Evolutionary conservation across 2,888 invertebrate genomes (phyloP).

Genomic region (Dicyrtoma fusca): DNA sequence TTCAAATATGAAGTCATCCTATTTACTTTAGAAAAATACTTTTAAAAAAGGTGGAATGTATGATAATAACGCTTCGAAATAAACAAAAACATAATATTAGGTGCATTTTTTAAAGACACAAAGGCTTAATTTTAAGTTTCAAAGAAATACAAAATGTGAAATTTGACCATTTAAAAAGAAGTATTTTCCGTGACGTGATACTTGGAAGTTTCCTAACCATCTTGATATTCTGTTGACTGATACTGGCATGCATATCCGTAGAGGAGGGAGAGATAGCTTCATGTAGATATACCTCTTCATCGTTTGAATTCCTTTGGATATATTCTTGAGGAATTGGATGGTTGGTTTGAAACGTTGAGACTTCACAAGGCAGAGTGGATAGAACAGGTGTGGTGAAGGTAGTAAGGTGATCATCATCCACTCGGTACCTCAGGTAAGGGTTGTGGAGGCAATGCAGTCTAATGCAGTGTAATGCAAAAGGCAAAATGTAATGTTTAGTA

Average conservation of each 20-base stretch:
- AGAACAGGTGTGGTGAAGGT: conserved; percentile 24
- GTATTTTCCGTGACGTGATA: too few relatives aligned
- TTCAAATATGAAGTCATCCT: too few relatives aligned
- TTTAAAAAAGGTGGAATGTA: too few relatives aligned
- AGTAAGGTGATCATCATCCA: conserved; percentile 16
- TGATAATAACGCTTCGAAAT: neutral
- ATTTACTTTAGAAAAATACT: too few relatives aligned
- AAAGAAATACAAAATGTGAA: too few relatives aligned
- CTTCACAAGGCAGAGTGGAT: neutral
- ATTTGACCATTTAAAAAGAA: too few relatives aligned
- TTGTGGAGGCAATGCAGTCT: too few relatives aligned
- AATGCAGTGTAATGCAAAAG: too few relatives aligned
- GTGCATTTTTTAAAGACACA: too few relatives aligned
- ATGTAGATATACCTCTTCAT: neutral
- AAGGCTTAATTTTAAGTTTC: too few relatives aligned
- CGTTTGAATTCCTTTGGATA: conserved; percentile 19
- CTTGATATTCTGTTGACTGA: too few relatives aligned
- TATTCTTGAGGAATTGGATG: neutral
- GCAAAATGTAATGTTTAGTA: conserved; percentile 6
- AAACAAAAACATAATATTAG: neutral
- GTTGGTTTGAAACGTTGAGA: conserved; percentile 1
- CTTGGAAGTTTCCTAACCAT: too few relatives aligned
- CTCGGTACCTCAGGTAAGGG: neutral
- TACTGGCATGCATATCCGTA: neutral
- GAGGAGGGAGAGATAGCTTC: neutral